These are phyloP conservation scores for Procambarus virginalis DNA, from an alignment of 1,140 invertebrate genomes.

Conservation along the genomic window DNA sequence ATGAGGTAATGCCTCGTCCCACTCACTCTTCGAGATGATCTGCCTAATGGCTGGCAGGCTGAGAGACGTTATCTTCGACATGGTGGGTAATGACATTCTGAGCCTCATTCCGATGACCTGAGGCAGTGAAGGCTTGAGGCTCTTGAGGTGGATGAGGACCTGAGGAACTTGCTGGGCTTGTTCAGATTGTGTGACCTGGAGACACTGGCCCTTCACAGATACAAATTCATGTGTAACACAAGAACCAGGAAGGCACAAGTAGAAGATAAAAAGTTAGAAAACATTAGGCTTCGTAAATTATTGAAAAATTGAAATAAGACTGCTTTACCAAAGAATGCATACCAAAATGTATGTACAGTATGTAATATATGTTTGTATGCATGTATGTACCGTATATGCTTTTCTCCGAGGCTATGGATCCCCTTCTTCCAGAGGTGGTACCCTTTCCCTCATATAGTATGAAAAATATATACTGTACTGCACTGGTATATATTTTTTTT, in stretches of 20 bases:
- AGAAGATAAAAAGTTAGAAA: background rate
- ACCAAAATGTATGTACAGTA: too few species aligned
- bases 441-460: too few species aligned
- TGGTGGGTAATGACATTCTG: conserved; percentile 34
- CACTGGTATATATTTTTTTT: too few species aligned
- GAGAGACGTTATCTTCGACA: conserved; percentile 49
- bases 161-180: conserved; percentile 26
- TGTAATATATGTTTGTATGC: too few species aligned
- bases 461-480: too few species aligned
- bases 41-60: conserved; percentile 43
- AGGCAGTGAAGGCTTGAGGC: conserved; percentile 54
- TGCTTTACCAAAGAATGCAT: too few species aligned
- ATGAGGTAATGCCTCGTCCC: conserved; percentile 36
- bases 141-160: conserved; percentile 52
- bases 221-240: conserved; percentile 9
- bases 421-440: too few species aligned
- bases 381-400: too few species aligned
- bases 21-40: conserved; percentile 56
- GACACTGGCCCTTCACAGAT: background rate
- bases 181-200: background rate
- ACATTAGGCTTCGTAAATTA: background rate
- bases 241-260: conserved; percentile 5
- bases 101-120: conserved; percentile 25
- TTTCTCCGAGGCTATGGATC: too few species aligned
- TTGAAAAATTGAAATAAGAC: too few species aligned